Percentiles rank a stretch among this genome's conserved stretches.
phyloP scores from a whole-genome alignment of 2,113 vertebrate genomes.

The Amphiprion percula region DNA sequence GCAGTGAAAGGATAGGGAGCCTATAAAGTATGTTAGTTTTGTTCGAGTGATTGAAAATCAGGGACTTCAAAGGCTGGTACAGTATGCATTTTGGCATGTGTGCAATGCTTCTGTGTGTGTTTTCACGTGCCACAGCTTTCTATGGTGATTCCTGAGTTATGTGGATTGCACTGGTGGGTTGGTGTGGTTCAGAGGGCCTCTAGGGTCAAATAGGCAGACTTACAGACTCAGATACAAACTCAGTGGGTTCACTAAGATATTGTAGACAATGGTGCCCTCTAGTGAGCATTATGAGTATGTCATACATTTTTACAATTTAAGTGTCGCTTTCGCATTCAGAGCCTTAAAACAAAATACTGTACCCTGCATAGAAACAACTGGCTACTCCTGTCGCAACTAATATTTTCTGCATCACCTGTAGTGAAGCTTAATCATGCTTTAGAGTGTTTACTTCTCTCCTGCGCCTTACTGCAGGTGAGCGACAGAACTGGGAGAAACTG shows the following conservation, averaged over 20 bases:
- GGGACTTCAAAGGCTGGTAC: slow-evolving; percentile 14
- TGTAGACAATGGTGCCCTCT: slow-evolving; percentile 46
- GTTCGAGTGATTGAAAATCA: slow-evolving; percentile 32
- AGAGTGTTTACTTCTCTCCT: too few relatives aligned
- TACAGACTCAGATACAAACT: neutral
- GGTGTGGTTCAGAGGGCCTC: slow-evolving; percentile 9
- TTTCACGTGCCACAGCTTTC: slow-evolving; percentile 19
- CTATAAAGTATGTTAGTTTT: slow-evolving; percentile 22
- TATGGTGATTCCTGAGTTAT: slow-evolving; percentile 7
- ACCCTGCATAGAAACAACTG: too few relatives aligned
- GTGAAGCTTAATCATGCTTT: too few relatives aligned
- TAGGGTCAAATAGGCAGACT: neutral
- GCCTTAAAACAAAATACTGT: neutral
- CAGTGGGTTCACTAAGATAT: neutral
- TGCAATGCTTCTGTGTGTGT: neutral
- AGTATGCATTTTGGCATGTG: neutral
- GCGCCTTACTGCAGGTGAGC: too few relatives aligned
- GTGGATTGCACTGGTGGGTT: slow-evolving; percentile 25
- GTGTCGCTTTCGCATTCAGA: neutral
- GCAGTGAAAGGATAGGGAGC: neutral
- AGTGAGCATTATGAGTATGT: slow-evolving; percentile 31
- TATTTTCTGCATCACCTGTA: too few relatives aligned
- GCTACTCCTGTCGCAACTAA: too few relatives aligned
- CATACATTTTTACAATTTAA: neutral
- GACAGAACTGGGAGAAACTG: too few relatives aligned